These are phyloP conservation scores for Erinaceus europaeus DNA, from an alignment of 2,113 vertebrate genomes.

Conservation along the genomic window DNA sequence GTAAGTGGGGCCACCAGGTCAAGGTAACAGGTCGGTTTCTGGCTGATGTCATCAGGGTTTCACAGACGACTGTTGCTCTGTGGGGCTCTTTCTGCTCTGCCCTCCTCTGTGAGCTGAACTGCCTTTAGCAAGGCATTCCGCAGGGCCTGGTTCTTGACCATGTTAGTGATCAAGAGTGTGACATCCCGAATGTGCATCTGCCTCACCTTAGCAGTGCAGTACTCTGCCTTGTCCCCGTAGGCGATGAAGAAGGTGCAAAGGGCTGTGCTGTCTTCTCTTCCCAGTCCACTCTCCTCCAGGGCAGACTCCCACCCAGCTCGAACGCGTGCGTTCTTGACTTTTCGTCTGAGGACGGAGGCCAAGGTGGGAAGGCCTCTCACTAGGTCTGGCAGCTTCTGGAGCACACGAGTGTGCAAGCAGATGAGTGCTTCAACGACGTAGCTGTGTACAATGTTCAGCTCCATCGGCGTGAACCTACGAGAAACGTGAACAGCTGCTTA, in stretches of 20 bases:
- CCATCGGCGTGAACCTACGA: slow-evolving; percentile 74
- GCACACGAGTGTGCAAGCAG: slow-evolving; percentile 64
- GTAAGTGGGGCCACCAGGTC: neutral
- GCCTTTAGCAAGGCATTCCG: slow-evolving; percentile 69
- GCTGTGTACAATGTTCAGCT: slow-evolving; percentile 75
- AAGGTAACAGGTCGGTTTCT: slow-evolving; percentile 18
- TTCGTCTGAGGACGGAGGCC: slow-evolving; percentile 73
- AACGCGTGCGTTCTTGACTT: slow-evolving; percentile 70
- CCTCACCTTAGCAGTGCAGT: slow-evolving; percentile 60
- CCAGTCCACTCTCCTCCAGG: slow-evolving; percentile 67
- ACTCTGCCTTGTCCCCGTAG: slow-evolving; percentile 63
- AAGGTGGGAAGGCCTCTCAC: slow-evolving; percentile 74
- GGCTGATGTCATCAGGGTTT: slow-evolving; percentile 15
- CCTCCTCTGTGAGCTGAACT: slow-evolving; percentile 68
- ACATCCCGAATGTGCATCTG: slow-evolving; percentile 48
- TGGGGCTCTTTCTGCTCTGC: slow-evolving; percentile 1
- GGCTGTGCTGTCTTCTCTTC: slow-evolving; percentile 58
- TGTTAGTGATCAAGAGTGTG: slow-evolving; percentile 59
- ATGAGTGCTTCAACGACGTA: slow-evolving; percentile 73
- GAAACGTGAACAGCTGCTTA: slow-evolving; percentile 21
- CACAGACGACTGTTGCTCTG: slow-evolving; percentile 31
- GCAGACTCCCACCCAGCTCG: slow-evolving; percentile 71
- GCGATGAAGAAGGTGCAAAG: slow-evolving; percentile 77
- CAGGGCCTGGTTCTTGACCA: slow-evolving; percentile 69
- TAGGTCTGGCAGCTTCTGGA: slow-evolving; percentile 75